Conservation (phyloP, 2,888 invertebrate genomes). For the Cryptocephalus primarius region DNA sequence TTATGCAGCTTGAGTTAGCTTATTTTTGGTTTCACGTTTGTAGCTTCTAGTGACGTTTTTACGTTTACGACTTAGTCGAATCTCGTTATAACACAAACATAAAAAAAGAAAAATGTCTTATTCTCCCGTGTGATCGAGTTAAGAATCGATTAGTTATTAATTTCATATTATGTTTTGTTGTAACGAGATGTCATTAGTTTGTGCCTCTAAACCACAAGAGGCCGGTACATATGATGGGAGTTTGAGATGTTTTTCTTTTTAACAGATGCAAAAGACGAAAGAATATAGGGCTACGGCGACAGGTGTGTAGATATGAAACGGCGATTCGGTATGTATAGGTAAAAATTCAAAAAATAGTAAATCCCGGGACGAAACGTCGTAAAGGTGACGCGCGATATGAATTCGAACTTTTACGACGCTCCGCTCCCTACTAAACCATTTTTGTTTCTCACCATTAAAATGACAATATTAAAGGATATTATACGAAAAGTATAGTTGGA, state of each 20-base stretch:
- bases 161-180: slow-evolving; percentile 30
- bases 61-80: slow-evolving; percentile 22
- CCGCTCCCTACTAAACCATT: no score
- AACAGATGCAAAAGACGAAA: slow-evolving; percentile 66
- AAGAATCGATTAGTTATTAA: slow-evolving; percentile 16
- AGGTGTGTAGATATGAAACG: slow-evolving; percentile 10
- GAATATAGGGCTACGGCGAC: slow-evolving; percentile 41
- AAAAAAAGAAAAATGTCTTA: slow-evolving; percentile 31
- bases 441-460: no score
- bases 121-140: slow-evolving; percentile 22
- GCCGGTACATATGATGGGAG: slow-evolving; percentile 27
- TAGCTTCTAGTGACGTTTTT: no score
- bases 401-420: no score
- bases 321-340: background rate
- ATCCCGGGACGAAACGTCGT: slow-evolving; percentile 8
- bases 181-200: slow-evolving; percentile 33
- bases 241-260: slow-evolving; percentile 46
- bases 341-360: slow-evolving; percentile 5
- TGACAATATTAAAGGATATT: no score
- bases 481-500: no score
- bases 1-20: no score
- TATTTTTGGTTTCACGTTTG: no score
- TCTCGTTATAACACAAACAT: slow-evolving; percentile 52
- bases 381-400: no score
- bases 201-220: background rate